phyloP scores from a whole-genome alignment of 2,888 invertebrate genomes.

The Pyrochroa serraticornis region DNA sequence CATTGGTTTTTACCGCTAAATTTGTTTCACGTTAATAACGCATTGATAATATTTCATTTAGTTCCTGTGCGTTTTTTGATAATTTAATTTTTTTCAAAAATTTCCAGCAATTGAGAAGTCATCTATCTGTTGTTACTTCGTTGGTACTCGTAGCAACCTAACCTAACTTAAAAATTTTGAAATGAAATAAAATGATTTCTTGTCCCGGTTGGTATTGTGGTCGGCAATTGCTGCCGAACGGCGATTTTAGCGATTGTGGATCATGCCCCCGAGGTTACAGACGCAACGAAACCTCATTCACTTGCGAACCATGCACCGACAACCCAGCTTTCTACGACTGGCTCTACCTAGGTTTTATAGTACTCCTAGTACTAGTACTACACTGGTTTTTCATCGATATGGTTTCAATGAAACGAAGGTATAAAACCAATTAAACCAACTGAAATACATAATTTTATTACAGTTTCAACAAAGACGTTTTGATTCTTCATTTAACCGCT shows the following conservation, averaged over 20 bases:
- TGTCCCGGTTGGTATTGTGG: constrained; percentile 90
- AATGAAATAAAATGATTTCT: constrained; percentile 42
- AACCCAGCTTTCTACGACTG: constrained; percentile 86
- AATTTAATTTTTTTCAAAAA: too few species aligned
- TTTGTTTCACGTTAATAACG: too few species aligned
- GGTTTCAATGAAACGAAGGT: constrained; percentile 77
- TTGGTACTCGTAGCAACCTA: constrained; percentile 5
- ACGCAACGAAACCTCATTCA: constrained; percentile 73
- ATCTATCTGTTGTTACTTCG: background rate
- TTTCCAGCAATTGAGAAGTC: too few species aligned
- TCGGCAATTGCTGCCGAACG: constrained; percentile 68
- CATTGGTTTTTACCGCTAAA: too few species aligned
- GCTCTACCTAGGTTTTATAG: constrained; percentile 94
- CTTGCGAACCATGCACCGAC: constrained; percentile 80
- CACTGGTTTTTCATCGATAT: constrained; percentile 94
- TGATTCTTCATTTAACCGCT: constrained; percentile 82
- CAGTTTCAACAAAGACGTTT: constrained; percentile 75
- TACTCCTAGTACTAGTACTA: constrained; percentile 81
- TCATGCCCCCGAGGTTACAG: constrained; percentile 85
- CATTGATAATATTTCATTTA: too few species aligned
- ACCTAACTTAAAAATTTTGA: constrained; percentile 10
- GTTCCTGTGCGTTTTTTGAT: too few species aligned
- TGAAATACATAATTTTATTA: constrained; percentile 14
- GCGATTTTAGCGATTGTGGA: constrained; percentile 82
- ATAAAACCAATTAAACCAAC: constrained; percentile 24